Base-by-base conservation (phyloP, 2,797 vertebrate genomes). In the Thripadectes ignobilis region DNA sequence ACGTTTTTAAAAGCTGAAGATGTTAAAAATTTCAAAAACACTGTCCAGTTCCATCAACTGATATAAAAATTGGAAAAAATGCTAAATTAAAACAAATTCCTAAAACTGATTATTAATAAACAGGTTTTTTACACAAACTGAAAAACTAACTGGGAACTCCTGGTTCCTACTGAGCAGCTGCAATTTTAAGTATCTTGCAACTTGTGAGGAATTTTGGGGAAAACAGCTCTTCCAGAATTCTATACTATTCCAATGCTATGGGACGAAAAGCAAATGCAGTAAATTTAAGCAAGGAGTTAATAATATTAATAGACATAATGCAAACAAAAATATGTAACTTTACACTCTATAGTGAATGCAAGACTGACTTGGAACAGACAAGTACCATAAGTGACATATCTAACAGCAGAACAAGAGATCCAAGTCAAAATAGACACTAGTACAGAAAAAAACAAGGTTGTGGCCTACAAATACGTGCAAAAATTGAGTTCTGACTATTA, bases 321-420 rank as follows among this genome's bases (percentile, higher is more conserved):
- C 18, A 72, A 71, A 36, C 18, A 36, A 77, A 77, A 63, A 17
- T 3, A 19, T 0, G 0, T 22, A 26, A 65, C 12, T 12, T 13
- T n/a, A 11, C 19, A 27, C 5, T 66, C 52, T 27, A 0, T 12
- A 69, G 66, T 13, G 14, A 71, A 63, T 18, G 9, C 32, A 74
- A 51, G 59, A 59, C 24, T 59, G 59, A 38, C 8, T 58, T 58
- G 22, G 39, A 74, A 80, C 5, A 26, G 16, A 88, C 6, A 30
- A 39, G 20, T n/a, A 30, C n/a, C 4, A 0, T 11, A 67, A 74
- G 46, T n/a, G 57, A 77, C 2, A 1, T 14, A 61, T 54, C 41
- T n/a, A 63, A 84, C 2, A 13, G 48, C 19, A 74, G 51, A 94
- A 58, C 55, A 62, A 45, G 3, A 58, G 18, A 79, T 41, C 7